Evolutionary conservation across 2,113 vertebrate species (phyloP).

Genomic region (Siniperca knerii): DNA sequence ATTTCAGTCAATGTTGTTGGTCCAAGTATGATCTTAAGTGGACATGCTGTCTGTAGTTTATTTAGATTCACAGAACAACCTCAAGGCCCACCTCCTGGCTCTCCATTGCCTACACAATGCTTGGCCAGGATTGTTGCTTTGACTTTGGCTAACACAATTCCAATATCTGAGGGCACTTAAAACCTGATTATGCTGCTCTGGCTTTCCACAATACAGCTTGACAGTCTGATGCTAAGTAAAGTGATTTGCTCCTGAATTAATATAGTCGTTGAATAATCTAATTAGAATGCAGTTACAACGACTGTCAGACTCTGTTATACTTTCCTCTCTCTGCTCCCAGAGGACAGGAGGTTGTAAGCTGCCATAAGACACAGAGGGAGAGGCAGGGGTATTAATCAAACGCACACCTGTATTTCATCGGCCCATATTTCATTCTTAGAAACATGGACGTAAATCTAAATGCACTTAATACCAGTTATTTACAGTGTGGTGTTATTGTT

Average conservation of each 20-base stretch:
- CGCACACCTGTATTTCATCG: conserved; percentile 4
- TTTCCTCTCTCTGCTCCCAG: conserved; percentile 26
- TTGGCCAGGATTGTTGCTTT: conserved; percentile 48
- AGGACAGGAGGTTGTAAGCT: conserved; percentile 38
- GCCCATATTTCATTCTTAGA: conserved; percentile 29
- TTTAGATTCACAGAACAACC: conserved; percentile 41
- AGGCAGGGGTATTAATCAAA: conserved; percentile 45
- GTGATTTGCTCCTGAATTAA: conserved; percentile 74
- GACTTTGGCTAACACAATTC: conserved; percentile 62
- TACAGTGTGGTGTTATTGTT: conserved; percentile 14
- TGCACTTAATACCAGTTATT: conserved; percentile 3
- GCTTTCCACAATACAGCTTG: conserved; percentile 53
- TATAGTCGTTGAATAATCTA: conserved; percentile 66
- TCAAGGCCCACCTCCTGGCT: not conserved
- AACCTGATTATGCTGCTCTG: conserved; percentile 60
- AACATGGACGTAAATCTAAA: conserved; percentile 7
- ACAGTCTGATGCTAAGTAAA: conserved; percentile 63
- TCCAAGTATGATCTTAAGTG: conserved; percentile 13
- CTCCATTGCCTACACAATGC: conserved; percentile 16
- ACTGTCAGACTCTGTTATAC: conserved; percentile 68
- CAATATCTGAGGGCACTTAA: conserved; percentile 58
- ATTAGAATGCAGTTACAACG: conserved; percentile 63
- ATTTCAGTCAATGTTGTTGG: not conserved
- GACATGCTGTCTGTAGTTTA: conserved; percentile 25
- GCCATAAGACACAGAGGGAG: conserved; percentile 21